Evolutionary conservation across 2,113 vertebrate species (phyloP), one percentile per base, ranked within the genome.

Genomic region (Coptodon rendalli): DNA sequence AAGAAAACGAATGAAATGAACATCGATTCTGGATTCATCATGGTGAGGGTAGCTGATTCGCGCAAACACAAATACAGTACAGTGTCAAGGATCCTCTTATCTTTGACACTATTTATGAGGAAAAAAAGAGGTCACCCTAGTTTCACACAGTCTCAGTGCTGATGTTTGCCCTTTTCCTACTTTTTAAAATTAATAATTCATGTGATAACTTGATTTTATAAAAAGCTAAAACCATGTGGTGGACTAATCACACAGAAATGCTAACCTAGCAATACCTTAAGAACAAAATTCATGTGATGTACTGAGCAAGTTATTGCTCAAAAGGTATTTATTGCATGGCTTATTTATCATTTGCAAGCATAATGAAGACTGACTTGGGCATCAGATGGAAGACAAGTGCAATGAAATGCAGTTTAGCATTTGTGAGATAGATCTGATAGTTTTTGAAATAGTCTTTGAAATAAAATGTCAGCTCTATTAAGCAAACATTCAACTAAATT

Each of bases 121-220:
- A 0, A 7, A 56, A 36, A 73, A 84, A 45, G 34, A 85, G 17
- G 16, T 6, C 17, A 48, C n/a, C 5, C 9, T 29, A 76, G 43
- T 54, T 81, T 84, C 43, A 71, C 11, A 31, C 34, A n/a, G 36
- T 56, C 27, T 24, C 36, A 71, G 11, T 78, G 76, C 57, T 81
- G 40, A 63, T 91, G 34, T 63, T 68, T 86, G 71, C 45, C 63
- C 73, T 12, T n/a, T 22, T 91, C 11, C 53, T 89, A 40, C 82
- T 53, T 86, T 84, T 88, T 34, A 9, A 68, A 54, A 92, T 89
- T 1, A 93, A 94, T 90, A 85, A 93, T 93, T 90, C 7, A 92
- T 87, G 34, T 79, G 38, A 63, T 88, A 87, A 76, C 78, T 90
- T 82, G 31, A 81, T 83, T 83, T 88, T 73, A 81, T 90, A 66